These are phyloP conservation scores for Malurus melanocephalus DNA, from an alignment of 2,113 vertebrate species.

Conservation along the genomic window DNA sequence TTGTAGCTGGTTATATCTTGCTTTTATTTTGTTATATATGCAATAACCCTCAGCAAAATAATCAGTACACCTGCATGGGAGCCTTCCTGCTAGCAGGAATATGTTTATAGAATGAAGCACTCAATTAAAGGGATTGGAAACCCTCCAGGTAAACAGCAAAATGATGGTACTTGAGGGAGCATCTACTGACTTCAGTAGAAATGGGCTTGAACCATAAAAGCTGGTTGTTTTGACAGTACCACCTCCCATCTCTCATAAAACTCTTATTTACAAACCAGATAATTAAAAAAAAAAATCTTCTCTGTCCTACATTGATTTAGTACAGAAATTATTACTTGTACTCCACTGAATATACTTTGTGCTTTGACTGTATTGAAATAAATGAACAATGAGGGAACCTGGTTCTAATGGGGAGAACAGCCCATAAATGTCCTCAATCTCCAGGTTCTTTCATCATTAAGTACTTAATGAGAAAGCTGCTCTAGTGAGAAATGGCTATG, in stretches of 20 bases:
- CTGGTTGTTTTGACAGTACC: conserved; percentile 11
- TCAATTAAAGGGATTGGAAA: not conserved
- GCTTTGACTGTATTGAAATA: not conserved
- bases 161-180: not conserved
- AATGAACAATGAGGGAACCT: not conserved
- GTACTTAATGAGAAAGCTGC: not conserved
- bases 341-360: not conserved
- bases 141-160: not conserved
- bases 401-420: not conserved
- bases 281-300: not conserved
- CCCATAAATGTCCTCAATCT: not conserved
- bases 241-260: not conserved
- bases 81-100: not conserved
- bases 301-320: not conserved
- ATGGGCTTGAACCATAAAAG: not conserved
- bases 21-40: not conserved
- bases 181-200: not conserved
- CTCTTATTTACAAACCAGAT: conserved; percentile 7
- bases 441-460: not conserved
- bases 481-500: not conserved
- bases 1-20: not conserved
- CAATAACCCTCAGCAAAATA: not conserved
- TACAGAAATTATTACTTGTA: not conserved
- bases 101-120: conserved; percentile 2
- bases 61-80: not conserved